These are phyloP conservation scores for Columba guinea DNA, from an alignment of 2,797 vertebrate genomes.

Conservation along the genomic window DNA sequence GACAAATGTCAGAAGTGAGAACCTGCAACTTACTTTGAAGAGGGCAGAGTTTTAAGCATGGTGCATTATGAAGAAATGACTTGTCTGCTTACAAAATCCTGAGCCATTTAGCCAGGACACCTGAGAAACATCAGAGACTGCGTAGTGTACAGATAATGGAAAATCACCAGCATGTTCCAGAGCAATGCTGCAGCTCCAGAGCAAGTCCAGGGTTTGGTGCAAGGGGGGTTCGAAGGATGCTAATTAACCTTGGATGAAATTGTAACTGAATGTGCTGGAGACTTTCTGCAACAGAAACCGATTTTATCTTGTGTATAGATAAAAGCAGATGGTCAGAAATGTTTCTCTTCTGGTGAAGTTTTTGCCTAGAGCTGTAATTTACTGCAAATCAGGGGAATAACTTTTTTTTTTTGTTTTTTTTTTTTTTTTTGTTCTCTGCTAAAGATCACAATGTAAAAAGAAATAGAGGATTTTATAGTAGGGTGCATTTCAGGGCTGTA, in stretches of 20 bases:
- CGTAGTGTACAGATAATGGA: background rate
- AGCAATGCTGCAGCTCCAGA: background rate
- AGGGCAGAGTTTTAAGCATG: background rate
- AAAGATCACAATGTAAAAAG: slow-evolving; percentile 14
- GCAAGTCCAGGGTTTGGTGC: background rate
- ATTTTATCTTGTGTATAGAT: slow-evolving; percentile 22
- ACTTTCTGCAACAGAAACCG: slow-evolving; percentile 31
- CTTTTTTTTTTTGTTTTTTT: background rate
- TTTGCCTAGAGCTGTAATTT: slow-evolving; percentile 37
- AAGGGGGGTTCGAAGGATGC: background rate
- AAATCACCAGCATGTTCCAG: slow-evolving; percentile 18
- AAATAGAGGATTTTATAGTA: background rate
- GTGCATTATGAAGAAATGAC: background rate
- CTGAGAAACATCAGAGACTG: background rate
- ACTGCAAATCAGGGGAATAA: background rate
- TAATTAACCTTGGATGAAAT: slow-evolving; percentile 46
- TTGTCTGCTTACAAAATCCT: background rate
- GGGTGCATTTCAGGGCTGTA: background rate
- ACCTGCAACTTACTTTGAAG: background rate
- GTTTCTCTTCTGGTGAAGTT: slow-evolving; percentile 12
- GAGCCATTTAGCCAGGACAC: background rate
- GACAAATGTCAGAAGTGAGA: background rate
- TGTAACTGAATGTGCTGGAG: slow-evolving; percentile 18
- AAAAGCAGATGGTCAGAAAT: slow-evolving; percentile 20
- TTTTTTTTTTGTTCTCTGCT: background rate